Evolutionary conservation across 2,113 vertebrate genomes (phyloP).

Genomic region (Notarius lentiginosus): DNA sequence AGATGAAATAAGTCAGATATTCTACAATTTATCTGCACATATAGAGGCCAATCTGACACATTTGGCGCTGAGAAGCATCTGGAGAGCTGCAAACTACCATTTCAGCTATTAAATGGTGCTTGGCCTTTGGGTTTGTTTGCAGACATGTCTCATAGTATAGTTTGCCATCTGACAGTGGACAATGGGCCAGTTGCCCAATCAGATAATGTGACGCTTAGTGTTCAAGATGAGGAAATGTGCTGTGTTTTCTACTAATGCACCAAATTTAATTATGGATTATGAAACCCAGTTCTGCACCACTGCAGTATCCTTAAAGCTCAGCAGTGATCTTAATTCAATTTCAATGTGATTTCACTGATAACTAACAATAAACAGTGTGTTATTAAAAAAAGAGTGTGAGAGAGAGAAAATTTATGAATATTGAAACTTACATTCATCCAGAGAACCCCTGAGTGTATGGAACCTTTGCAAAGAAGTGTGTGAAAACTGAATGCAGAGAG

Average conservation of each 20-base stretch:
- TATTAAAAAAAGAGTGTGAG: background rate
- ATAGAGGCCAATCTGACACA: slow-evolving; percentile 43
- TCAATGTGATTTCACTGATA: slow-evolving; percentile 5
- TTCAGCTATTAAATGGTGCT: slow-evolving; percentile 40
- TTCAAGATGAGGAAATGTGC: slow-evolving; percentile 39
- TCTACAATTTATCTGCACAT: slow-evolving; percentile 47
- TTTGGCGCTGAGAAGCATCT: slow-evolving; percentile 40
- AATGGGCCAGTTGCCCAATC: slow-evolving; percentile 20
- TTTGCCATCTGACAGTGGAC: slow-evolving; percentile 39
- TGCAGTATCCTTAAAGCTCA: slow-evolving; percentile 18
- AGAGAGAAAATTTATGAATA: background rate
- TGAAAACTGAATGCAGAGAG: background rate
- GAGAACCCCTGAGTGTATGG: background rate
- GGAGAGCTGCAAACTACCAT: slow-evolving; percentile 30
- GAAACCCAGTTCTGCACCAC: background rate
- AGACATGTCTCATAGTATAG: slow-evolving; percentile 34
- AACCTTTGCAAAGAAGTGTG: background rate
- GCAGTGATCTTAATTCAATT: slow-evolving; percentile 7
- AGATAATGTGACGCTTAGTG: slow-evolving; percentile 31
- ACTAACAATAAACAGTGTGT: background rate
- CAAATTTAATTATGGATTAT: slow-evolving; percentile 35
- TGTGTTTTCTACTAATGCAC: slow-evolving; percentile 28
- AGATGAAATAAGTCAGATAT: slow-evolving; percentile 52
- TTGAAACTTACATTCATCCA: background rate
- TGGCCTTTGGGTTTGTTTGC: slow-evolving; percentile 40